Conservation (phyloP, 2,113 vertebrate genomes). For the Nannospalax galili region DNA sequence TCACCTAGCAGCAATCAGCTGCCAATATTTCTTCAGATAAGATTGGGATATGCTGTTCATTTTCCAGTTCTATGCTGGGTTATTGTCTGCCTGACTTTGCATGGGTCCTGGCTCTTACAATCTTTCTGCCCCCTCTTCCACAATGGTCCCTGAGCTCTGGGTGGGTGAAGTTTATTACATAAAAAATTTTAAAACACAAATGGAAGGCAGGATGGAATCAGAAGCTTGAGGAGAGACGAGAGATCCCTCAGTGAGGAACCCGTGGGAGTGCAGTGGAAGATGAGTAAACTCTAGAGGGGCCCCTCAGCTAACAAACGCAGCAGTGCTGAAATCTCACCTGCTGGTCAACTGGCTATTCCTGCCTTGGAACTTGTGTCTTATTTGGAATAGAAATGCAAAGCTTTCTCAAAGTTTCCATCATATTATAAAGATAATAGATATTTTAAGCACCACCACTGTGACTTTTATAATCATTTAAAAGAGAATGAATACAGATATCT, state of each 20-base stretch:
- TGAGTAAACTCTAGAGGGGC: neutral
- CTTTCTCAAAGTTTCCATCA: constrained; percentile 4
- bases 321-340: neutral
- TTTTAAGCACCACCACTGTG: constrained; percentile 42
- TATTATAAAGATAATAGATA: constrained; percentile 4
- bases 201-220: neutral
- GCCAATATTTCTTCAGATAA: too few species aligned
- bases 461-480: constrained; percentile 29
- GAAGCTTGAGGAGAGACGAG: neutral
- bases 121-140: too few species aligned
- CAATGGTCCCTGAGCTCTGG: too few species aligned
- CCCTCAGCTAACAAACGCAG: too few species aligned
- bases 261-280: neutral
- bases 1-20: too few species aligned
- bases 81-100: too few species aligned
- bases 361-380: neutral
- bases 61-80: too few species aligned
- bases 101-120: too few species aligned
- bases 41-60: too few species aligned
- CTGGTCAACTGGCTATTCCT: neutral
- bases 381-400: constrained; percentile 42
- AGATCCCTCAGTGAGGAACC: neutral
- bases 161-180: too few species aligned
- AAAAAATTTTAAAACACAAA: neutral
- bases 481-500: neutral